A percentile compares a stretch with the other conserved stretches of the same genome.
Evolutionary conservation across 2,797 vertebrate genomes (phyloP).

Genomic region (Okamejei kenojei): DNA sequence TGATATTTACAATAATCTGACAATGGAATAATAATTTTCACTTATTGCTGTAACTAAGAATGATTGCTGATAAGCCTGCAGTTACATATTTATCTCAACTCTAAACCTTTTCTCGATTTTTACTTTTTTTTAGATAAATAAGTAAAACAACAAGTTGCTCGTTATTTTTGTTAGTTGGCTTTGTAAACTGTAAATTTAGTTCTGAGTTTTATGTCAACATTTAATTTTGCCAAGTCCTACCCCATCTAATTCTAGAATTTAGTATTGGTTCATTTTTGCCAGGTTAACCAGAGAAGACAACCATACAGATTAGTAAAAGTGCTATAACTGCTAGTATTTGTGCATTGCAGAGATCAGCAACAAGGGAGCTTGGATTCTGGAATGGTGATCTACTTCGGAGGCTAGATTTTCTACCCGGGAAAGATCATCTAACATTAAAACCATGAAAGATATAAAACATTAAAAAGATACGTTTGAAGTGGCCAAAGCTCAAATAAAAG

Average conservation of each 20-base stretch:
- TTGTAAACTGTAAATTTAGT: background rate
- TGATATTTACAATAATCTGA: background rate
- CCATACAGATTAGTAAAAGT: background rate
- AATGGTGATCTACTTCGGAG: background rate
- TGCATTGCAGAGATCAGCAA: slow-evolving; percentile 5
- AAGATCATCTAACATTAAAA: background rate
- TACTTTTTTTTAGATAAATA: background rate
- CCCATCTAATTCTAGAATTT: background rate
- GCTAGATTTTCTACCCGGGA: background rate
- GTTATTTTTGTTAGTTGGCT: background rate
- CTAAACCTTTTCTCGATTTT: background rate
- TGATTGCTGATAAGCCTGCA: background rate
- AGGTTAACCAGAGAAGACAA: background rate
- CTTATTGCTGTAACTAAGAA: background rate
- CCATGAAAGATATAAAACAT: background rate
- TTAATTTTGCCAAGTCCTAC: background rate
- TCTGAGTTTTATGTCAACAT: background rate
- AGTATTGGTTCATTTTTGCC: background rate
- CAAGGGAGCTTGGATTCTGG: background rate
- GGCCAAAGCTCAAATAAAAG: background rate
- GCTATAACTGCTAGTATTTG: background rate
- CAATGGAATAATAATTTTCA: background rate
- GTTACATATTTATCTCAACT: background rate
- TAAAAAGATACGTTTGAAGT: background rate
- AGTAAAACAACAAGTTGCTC: background rate